phyloP scores from a whole-genome alignment of 2,888 invertebrate genomes.

The Azorinus chamasolen region DNA sequence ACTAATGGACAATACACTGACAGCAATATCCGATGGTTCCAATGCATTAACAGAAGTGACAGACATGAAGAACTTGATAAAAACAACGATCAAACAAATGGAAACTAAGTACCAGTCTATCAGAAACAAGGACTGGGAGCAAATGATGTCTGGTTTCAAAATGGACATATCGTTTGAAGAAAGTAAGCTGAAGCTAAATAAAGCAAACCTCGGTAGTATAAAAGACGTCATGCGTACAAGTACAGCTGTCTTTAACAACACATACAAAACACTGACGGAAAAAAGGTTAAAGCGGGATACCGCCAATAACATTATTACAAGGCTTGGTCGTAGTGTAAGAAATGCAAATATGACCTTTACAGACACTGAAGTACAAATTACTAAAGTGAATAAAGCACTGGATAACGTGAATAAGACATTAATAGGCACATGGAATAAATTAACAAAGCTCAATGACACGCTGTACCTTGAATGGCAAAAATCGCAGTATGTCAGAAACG shows the following conservation, averaged over 20 bases:
- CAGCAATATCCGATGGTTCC: conserved; percentile 3
- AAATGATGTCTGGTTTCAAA: too few species aligned
- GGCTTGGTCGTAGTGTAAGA: too few species aligned
- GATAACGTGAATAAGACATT: not conserved
- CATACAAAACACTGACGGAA: too few species aligned
- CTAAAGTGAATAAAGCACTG: not conserved
- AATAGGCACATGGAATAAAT: not conserved
- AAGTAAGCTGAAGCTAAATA: too few species aligned
- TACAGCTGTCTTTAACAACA: too few species aligned
- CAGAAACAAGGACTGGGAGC: conserved; percentile 20
- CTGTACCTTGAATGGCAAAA: conserved; percentile 47
- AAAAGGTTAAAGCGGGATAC: too few species aligned
- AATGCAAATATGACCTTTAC: too few species aligned
- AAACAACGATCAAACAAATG: conserved; percentile 21
- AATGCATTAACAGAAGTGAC: not conserved
- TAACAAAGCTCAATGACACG: conserved; percentile 6
- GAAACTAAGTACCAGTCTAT: conserved; percentile 28
- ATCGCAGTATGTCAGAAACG: conserved; percentile 31
- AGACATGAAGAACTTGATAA: not conserved
- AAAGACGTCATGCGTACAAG: too few species aligned
- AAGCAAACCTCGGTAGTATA: too few species aligned
- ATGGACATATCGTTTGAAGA: too few species aligned
- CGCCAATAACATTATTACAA: too few species aligned
- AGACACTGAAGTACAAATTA: not conserved
- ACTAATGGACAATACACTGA: not conserved